Conservation (phyloP, 1,140 invertebrate species). For the Drosophila aff. region DNA sequence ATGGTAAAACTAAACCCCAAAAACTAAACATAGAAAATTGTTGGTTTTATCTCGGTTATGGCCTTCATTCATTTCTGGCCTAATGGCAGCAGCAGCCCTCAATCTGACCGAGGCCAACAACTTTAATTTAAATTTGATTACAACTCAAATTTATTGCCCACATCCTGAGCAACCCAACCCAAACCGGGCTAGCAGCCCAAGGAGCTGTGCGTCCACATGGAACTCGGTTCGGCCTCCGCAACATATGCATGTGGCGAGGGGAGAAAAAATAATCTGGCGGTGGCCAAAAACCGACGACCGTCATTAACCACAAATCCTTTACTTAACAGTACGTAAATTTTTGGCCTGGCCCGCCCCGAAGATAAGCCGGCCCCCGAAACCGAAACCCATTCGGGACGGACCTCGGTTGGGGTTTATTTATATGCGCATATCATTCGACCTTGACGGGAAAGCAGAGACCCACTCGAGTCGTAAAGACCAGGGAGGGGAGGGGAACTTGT, state of each 20-base stretch:
- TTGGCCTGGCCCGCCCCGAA: conserved; percentile 61
- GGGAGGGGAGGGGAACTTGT: conserved; percentile 40
- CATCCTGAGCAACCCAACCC: conserved; percentile 41
- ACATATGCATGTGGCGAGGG: conserved; percentile 52
- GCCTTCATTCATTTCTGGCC: background rate
- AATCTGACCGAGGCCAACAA: conserved; percentile 27
- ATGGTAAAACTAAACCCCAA: background rate
- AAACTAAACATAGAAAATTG: background rate
- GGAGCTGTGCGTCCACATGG: conserved; percentile 15
- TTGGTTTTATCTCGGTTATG: background rate
- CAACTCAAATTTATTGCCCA: conserved; percentile 74
- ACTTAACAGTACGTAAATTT: conserved; percentile 83
- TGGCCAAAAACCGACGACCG: conserved; percentile 61
- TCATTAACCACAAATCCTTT: conserved; percentile 83
- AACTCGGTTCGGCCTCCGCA: conserved; percentile 14
- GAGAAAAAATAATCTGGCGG: conserved; percentile 40
- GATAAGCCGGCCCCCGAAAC: conserved; percentile 54
- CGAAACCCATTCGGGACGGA: conserved; percentile 24
- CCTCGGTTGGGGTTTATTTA: conserved; percentile 55
- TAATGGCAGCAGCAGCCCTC: conserved; percentile 15
- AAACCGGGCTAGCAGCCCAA: background rate
- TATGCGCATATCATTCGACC: conserved; percentile 76
- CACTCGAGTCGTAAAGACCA: conserved; percentile 65
- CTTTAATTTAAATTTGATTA: conserved; percentile 82
- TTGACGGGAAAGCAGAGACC: conserved; percentile 53